Base-by-base conservation (phyloP, 2,888 invertebrate species). In the Melinopterus prodromus region DNA sequence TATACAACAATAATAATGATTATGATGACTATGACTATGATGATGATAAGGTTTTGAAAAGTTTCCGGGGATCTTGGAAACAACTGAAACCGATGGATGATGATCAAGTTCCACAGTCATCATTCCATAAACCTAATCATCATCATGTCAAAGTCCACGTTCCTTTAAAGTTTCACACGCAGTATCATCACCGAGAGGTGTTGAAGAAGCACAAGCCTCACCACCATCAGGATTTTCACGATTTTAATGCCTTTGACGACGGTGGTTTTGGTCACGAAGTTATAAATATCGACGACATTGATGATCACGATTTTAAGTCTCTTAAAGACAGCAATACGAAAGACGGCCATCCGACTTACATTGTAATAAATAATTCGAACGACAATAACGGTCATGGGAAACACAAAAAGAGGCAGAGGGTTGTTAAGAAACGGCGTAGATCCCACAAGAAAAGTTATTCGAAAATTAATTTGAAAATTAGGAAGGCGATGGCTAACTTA, bases 351-450 rank as follows among this genome's bases (percentile, higher is more conserved):
- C 76, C 76, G 3, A 81, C 77, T 37, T 81, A 84, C 15, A 86
- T 86, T 79, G 82, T 85, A 26, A 86, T 86, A 79, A 86, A 86
- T 79, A 86, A 86, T 80, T 84, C 83, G 12, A 86, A 86, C 79
- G 83, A 85, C 74, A 82, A 85, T 80, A 78, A 36, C 69, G 36
- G 71, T 15, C 80, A 78, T 70, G 69, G 78, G 75, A 72, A 80
- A 6, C 81, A 70, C 26, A 76, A 77, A 26, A 71, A 78, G 16
- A 71, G 70, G 53, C 78, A 36, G 12, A 36, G 77, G 14, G 71
- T 15, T 77, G 38, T 53, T 9, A 14, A 16, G 6, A 80, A 78
- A 12, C 71, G 72, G 1, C 79, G 78, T 14, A 79, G 9, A 6
- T 36, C n/a, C 69, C 71, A 71, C 12, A 74, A 71, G 70, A 71